phyloP scores from a whole-genome alignment of 2,797 vertebrate genomes.

The Sebastolobus altivelis region DNA sequence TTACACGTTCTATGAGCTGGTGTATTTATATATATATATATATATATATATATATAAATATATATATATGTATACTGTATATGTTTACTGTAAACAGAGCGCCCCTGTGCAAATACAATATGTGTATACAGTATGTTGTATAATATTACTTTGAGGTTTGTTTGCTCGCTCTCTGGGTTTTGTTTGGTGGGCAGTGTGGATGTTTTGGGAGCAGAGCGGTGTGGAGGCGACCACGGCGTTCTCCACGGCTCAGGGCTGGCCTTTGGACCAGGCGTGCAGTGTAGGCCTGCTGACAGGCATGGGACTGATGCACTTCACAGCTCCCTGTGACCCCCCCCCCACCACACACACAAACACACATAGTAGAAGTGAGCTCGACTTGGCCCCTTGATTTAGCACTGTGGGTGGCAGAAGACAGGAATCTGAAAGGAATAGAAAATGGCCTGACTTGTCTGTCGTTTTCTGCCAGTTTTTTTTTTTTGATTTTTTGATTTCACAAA shows the following conservation, averaged over 20 bases:
- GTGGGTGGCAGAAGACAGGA: constrained; percentile 68
- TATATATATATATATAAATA: constrained; percentile 24
- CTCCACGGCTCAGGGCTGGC: constrained; percentile 43
- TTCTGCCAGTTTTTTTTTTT: constrained; percentile 32
- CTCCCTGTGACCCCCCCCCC: constrained; percentile 15
- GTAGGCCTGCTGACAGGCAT: constrained; percentile 55
- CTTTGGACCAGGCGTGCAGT: constrained; percentile 59
- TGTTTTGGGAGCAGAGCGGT: constrained; percentile 58
- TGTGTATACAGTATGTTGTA: constrained; percentile 51
- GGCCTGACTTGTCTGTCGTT: constrained; percentile 47
- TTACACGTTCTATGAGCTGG: constrained; percentile 16
- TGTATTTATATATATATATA: constrained; percentile 28
- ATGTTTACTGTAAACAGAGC: constrained; percentile 63
- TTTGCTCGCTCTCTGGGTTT: constrained; percentile 50
- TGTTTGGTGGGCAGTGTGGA: constrained; percentile 58
- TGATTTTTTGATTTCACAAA: constrained; percentile 12
- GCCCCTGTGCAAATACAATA: constrained; percentile 38
- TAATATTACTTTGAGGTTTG: constrained; percentile 63
- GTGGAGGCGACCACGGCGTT: constrained; percentile 64
- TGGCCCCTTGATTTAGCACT: constrained; percentile 64
- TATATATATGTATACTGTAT: constrained; percentile 36
- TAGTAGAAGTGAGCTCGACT: constrained; percentile 50
- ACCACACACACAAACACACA: constrained; percentile 14
- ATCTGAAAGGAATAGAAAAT: constrained; percentile 56
- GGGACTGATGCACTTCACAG: constrained; percentile 51